phyloP scores from a whole-genome alignment of 1,140 invertebrate genomes.

The Coptotermes formosanus region DNA sequence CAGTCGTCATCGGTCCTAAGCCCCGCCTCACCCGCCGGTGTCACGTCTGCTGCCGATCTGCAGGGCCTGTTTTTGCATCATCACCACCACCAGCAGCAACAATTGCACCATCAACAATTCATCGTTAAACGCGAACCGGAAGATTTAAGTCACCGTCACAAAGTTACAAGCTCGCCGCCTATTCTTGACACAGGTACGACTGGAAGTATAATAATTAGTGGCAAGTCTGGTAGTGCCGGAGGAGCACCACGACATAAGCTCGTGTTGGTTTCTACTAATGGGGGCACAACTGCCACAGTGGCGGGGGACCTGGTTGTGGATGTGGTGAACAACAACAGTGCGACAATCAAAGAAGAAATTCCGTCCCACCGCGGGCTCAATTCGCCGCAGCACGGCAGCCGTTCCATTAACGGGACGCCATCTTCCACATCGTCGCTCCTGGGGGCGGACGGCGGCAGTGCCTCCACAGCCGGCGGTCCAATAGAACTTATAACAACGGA shows the following conservation, averaged over 20 bases:
- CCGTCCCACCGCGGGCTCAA: slow-evolving; percentile 40
- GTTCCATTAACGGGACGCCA: slow-evolving; percentile 52
- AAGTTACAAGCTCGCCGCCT: slow-evolving; percentile 38
- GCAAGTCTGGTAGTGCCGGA: slow-evolving; percentile 41
- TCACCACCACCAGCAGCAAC: slow-evolving; percentile 40
- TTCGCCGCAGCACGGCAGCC: slow-evolving; percentile 51
- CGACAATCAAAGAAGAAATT: slow-evolving; percentile 48
- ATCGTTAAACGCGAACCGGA: slow-evolving; percentile 64
- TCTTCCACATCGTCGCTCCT: slow-evolving; percentile 52
- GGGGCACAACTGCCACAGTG: slow-evolving; percentile 38
- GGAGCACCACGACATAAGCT: slow-evolving; percentile 44
- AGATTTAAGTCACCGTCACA: slow-evolving; percentile 54
- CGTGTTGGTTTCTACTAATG: slow-evolving; percentile 47
- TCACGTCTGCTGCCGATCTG: slow-evolving; percentile 53
- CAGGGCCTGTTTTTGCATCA: slow-evolving; percentile 61
- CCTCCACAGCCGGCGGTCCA: slow-evolving; percentile 39
- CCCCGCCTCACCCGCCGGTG: slow-evolving; percentile 41
- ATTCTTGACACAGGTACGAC: slow-evolving; percentile 25
- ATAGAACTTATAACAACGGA: slow-evolving; percentile 54
- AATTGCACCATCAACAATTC: slow-evolving; percentile 45
- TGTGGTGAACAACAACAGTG: slow-evolving; percentile 41
- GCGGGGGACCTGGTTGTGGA: slow-evolving; percentile 49
- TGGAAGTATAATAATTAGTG: not conserved
- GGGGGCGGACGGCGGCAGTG: slow-evolving; percentile 47
- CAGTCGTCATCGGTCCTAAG: slow-evolving; percentile 14